Evolutionary conservation across 2,797 vertebrate genomes (phyloP).

Genomic region (Sebastes oblongus): DNA sequence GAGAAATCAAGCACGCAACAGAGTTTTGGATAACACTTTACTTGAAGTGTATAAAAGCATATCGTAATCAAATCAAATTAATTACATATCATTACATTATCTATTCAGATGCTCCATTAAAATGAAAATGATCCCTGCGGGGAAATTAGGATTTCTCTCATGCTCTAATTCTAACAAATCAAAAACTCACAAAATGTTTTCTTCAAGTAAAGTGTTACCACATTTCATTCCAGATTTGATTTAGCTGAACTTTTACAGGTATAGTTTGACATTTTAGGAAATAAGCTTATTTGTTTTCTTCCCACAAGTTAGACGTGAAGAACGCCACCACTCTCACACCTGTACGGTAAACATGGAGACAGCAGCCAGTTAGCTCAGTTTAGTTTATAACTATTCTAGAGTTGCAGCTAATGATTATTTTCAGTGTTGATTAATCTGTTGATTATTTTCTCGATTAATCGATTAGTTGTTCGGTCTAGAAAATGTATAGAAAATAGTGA

Average conservation of each 20-base stretch:
- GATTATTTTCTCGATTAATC: no score
- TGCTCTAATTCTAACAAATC: background rate
- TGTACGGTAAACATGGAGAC: background rate
- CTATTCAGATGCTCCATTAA: background rate
- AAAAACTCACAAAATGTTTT: background rate
- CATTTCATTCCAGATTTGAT: background rate
- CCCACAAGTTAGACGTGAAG: background rate
- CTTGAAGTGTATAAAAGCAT: conserved; percentile 15
- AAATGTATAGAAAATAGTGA: no score
- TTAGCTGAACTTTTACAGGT: background rate
- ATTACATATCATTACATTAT: background rate
- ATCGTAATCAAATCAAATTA: background rate
- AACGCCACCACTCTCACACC: background rate
- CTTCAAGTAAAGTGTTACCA: conserved; percentile 41
- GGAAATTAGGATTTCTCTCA: background rate
- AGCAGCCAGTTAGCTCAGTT: background rate
- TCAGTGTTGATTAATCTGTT: no score
- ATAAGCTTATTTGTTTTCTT: background rate
- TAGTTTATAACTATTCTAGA: background rate
- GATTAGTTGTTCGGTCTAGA: no score
- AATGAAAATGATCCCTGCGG: background rate
- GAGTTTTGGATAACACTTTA: conserved; percentile 20
- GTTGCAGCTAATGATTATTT: no score
- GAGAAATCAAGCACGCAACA: conserved; percentile 32
- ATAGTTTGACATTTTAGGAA: conserved; percentile 3